Conservation (phyloP, 2,888 invertebrate species). For the Lasioglossum calceatum region DNA sequence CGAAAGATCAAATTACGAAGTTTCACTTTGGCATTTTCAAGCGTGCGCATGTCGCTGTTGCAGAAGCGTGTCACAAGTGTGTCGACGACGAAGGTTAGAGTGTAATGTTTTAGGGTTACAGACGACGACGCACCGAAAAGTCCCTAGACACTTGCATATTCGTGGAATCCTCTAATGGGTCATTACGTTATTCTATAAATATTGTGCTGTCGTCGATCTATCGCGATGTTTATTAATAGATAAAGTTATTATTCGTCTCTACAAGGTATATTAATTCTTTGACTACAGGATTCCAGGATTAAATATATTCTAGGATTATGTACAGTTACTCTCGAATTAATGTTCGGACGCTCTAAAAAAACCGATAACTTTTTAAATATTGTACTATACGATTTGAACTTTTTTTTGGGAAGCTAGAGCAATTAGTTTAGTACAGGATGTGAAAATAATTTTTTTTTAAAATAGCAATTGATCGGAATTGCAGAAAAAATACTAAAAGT, state of each 20-base stretch:
- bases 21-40: slow-evolving; percentile 34
- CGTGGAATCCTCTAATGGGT: neutral
- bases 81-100: neutral
- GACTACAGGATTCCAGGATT: too few relatives aligned
- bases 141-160: neutral
- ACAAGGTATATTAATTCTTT: too few relatives aligned
- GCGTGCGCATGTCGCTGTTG: slow-evolving; percentile 4
- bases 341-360: too few relatives aligned
- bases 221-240: neutral
- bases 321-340: too few relatives aligned
- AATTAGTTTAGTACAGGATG: too few relatives aligned
- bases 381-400: too few relatives aligned
- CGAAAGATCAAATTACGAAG: slow-evolving; percentile 41
- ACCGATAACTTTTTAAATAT: too few relatives aligned
- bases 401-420: too few relatives aligned
- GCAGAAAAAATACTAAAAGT: too few relatives aligned
- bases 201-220: neutral
- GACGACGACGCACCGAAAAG: neutral
- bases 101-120: neutral
- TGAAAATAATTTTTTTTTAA: too few relatives aligned
- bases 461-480: too few relatives aligned
- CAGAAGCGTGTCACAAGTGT: neutral
- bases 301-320: too few relatives aligned
- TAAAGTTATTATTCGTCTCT: neutral
- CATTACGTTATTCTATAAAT: neutral